Evolutionary conservation across 2,888 invertebrate species (phyloP).

Genomic region (Zhuqinia jingwanae): DNA sequence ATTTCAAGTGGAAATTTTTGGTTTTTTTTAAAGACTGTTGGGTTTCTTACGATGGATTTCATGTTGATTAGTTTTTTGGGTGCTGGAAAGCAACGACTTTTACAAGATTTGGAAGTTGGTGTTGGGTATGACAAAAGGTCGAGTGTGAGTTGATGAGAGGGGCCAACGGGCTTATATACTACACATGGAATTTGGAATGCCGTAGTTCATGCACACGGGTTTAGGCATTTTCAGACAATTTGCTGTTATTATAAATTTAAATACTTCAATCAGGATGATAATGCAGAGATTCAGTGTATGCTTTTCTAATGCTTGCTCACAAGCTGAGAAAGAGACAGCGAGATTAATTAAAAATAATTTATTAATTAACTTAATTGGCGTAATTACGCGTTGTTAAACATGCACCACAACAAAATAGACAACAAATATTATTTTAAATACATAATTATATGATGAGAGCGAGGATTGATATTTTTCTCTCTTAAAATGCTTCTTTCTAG

Average conservation of each 20-base stretch:
- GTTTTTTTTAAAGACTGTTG: no score
- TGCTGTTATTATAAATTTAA: no score
- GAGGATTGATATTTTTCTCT: neutral
- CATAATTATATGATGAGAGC: constrained; percentile 13
- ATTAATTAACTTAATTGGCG: constrained; percentile 48
- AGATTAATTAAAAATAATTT: constrained; percentile 49
- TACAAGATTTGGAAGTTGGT: neutral
- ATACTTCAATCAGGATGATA: neutral
- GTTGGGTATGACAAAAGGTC: neutral
- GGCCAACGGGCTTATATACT: neutral
- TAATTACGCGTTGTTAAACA: neutral
- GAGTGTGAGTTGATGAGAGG: neutral
- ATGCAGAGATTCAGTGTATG: neutral
- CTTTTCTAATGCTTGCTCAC: neutral
- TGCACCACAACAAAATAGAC: constrained; percentile 19
- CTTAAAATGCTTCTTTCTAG: neutral
- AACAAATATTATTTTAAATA: neutral
- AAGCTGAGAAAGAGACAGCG: neutral
- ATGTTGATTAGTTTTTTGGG: constrained; percentile 59
- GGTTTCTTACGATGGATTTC: constrained; percentile 72
- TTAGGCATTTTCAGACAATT: no score
- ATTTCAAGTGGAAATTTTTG: constrained; percentile 10
- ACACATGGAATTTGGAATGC: neutral
- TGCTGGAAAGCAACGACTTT: constrained; percentile 10
- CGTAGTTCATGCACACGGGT: neutral